Evolutionary conservation across 2,113 vertebrate species (phyloP), one percentile per base, ranked within the genome.

Genomic region (Micronycteris hirsuta): DNA sequence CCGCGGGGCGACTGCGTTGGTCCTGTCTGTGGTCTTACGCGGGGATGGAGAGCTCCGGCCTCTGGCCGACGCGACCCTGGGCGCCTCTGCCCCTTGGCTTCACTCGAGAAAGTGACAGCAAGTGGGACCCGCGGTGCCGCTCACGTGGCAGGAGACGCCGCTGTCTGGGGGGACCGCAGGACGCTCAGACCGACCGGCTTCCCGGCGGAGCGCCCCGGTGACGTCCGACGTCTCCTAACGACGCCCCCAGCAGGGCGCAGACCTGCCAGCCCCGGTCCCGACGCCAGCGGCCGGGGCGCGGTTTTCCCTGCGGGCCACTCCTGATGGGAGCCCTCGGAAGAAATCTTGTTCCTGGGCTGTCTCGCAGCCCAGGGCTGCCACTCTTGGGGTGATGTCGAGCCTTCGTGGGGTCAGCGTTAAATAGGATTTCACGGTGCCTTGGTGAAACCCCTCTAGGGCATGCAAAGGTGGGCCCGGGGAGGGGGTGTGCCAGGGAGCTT

Each of bases 341-440:
- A 16, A 2, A 11, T 4, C 41, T 20, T 20, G 76, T 47, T 20
- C 56, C 13, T 0, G 7, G 65, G 65, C 67, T 36, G 2, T 49
- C 10, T 20, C 3, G 63, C 33, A 3, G 5, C 13, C 61, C 81
- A 26, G 56, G 45, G 47, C n/a, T 41, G 58, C 77, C 58, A 1
- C 41, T 16, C 28, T 5, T 4, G 24, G 20, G 67, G 81, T 16
- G 36, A 52, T 12, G 19, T 14, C 11, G 41, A 22, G 36, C 19
- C 24, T 31, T 63, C 8, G 28, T 5, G n/a, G 38, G 20, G 58
- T 17, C 31, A 8, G 65, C 31, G 31, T 58, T 3, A 33, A 22
- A 15, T 16, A 19, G 52, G 28, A 11, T 1, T 12, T 45, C 19
- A 1, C 43, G 6, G 54, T 0, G 36, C 28, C 22, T 1, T 1